Base-by-base conservation (phyloP, 2,113 vertebrate genomes). In the Rostratula benghalensis region DNA sequence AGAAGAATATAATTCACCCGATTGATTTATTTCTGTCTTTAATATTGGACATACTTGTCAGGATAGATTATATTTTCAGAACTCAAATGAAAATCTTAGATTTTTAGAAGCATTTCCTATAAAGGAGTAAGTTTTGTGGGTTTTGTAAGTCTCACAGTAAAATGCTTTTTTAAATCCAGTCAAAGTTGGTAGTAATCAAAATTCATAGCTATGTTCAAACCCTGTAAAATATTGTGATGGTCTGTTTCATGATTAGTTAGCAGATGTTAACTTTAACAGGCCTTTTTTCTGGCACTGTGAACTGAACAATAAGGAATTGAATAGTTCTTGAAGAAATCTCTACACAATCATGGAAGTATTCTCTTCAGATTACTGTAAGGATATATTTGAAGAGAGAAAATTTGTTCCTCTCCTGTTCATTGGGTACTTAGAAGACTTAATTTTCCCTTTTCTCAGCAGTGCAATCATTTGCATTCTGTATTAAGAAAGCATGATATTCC, bases 211-310 rank as follows among this genome's bases (percentile, higher is more conserved):
- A 25, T 95, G 92, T 96, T 97, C 90, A 93, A 83, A 61, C 53
- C 61, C 92, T 89, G 23, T 92, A 87, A 94, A 96, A 92, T 84
- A 77, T 95, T 87, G 81, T 76, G 92, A 90, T 96, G 94, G 92
- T 94, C 90, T 96, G 65, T 92, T 94, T 84, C 70, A 41, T 96
- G 96, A 95, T 96, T 94, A 96, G 95, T 96, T 95, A 94, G 95
- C 96, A 96, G 96, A 96, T 97, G 96, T 96, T 96, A 97, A 96
- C 93, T 96, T 95, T 95, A 96, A 94, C 96, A 92, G 94, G 92
- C 94, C 67, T 78, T 93, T 94, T 93, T 80, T 83, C 91, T 95
- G 94, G 60, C 80, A 57, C 88, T 96, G 86, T 87, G 81, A 93
- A 90, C 56, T 84, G 92, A 97, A 97, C 96, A 96, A 95, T 97